Conservation (phyloP, 2,113 vertebrate species). For the Sturnira hondurensis region DNA sequence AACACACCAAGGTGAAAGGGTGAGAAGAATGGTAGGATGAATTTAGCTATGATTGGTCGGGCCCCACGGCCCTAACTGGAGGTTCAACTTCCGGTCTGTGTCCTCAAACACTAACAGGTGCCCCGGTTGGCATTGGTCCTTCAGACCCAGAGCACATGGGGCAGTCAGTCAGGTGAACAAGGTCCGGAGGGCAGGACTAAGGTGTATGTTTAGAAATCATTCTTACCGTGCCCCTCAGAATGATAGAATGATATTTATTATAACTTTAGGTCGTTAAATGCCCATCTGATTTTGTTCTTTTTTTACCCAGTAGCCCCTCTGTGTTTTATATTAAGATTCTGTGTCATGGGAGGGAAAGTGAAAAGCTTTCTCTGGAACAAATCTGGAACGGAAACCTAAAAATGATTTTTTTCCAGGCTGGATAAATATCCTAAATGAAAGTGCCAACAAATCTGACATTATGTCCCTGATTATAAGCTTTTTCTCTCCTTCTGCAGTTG, state of each 20-base stretch:
- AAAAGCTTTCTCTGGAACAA: slow-evolving; percentile 52
- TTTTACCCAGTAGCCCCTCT: not conserved
- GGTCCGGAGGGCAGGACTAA: not conserved
- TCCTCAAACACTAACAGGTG: not conserved
- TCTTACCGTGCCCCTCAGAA: not conserved
- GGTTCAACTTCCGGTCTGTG: not conserved
- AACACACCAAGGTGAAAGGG: not conserved
- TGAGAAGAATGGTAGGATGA: not conserved
- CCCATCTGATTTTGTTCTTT: not conserved
- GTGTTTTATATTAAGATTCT: slow-evolving; percentile 40
- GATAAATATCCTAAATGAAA: slow-evolving; percentile 54
- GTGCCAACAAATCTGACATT: slow-evolving; percentile 25
- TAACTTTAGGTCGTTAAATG: not conserved
- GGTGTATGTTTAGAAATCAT: not conserved
- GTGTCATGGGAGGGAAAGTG: slow-evolving; percentile 23
- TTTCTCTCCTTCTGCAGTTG: slow-evolving; percentile 34
- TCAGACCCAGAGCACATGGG: not conserved
- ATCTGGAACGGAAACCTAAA: slow-evolving; percentile 34
- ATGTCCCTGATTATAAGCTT: slow-evolving; percentile 11
- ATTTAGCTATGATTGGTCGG: not conserved
- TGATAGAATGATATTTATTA: not conserved
- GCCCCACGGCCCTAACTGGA: not conserved
- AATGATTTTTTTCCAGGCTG: not conserved
- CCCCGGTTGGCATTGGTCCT: not conserved
- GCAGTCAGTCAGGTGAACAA: not conserved